Evolutionary conservation across 1,140 invertebrate species (phyloP).

Genomic region (Cydia pomonella): DNA sequence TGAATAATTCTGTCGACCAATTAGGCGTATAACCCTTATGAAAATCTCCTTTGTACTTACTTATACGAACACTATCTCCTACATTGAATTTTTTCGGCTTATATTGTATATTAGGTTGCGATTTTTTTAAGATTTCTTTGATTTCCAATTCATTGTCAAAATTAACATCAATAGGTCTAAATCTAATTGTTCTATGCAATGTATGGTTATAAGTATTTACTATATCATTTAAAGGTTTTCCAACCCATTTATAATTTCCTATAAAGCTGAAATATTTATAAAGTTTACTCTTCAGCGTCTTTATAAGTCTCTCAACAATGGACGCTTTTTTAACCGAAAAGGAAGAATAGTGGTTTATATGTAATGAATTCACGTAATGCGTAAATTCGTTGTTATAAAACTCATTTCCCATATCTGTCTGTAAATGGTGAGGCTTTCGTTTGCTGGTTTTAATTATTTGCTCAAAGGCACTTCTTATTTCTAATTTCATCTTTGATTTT

Average conservation of each 20-base stretch:
- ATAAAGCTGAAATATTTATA: slow-evolving; percentile 68
- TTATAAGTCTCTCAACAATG: slow-evolving; percentile 29
- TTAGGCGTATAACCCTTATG: slow-evolving; percentile 67
- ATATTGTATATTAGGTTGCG: slow-evolving; percentile 36
- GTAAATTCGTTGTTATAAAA: slow-evolving; percentile 63
- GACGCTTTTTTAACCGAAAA: slow-evolving; percentile 70
- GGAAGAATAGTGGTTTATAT: slow-evolving; percentile 72
- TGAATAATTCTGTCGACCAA: slow-evolving; percentile 67
- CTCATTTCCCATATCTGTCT: slow-evolving; percentile 71
- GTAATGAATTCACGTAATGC: slow-evolving; percentile 52
- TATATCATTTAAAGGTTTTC: slow-evolving; percentile 57
- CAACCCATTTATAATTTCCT: slow-evolving; percentile 63
- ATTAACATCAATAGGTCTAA: slow-evolving; percentile 60
- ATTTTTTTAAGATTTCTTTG: slow-evolving; percentile 26
- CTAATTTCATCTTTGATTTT: slow-evolving; percentile 70
- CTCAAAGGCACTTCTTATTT: slow-evolving; percentile 41
- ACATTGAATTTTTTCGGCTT: slow-evolving; percentile 45
- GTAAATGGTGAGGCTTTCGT: slow-evolving; percentile 64
- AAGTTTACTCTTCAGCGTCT: slow-evolving; percentile 72
- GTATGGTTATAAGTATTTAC: slow-evolving; percentile 70
- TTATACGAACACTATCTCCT: slow-evolving; percentile 62
- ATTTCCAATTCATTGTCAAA: slow-evolving; percentile 44
- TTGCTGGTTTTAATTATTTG: slow-evolving; percentile 45
- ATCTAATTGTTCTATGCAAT: slow-evolving; percentile 68
- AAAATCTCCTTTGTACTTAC: slow-evolving; percentile 62